Evolutionary conservation across 1,140 invertebrate genomes (phyloP), one percentile per base, ranked within the genome.

Genomic region (Acyrthosiphon pisum): DNA sequence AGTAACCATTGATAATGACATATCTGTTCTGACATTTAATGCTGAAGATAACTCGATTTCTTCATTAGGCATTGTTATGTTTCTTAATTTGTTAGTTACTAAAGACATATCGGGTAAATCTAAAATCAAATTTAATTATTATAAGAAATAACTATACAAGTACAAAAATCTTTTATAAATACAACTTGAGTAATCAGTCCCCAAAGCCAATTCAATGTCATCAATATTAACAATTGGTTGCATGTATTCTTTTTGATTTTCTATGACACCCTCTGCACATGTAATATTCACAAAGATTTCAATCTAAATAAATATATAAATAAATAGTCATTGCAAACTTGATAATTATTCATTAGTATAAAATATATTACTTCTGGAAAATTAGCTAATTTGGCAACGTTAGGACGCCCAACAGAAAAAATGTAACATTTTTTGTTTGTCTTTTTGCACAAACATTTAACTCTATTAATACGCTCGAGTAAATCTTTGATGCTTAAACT

Each of bases 361-460:
- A 30, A n/a, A 46, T 44, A 56, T 26, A 68, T 95, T 95, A 97
- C 97, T 96, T 99, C 98, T 91, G 97, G 96, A 95, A 99, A 98
- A 95, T 99, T 99, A 1, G 98, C 98, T 93, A 99, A 95, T 95
- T 99, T 99, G 2, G 97, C 97, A 83, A 97, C 97, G 96, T 98
- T 99, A 35, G 98, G 97, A 95, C 98, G 98, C 6, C 98, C 98
- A 91, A 99, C 97, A 53, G 97, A 97, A 86, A 99, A 96, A n/a
- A 98, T 97, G 94, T 99, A 99, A 91, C 96, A 97, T 94, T 98
- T 98, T 95, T 98, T 98, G 1, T 97, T 97, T 76, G 97, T 97
- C 76, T 95, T 95, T 94, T 96, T 97, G 2, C 98, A 96, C 53
- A 98, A 95, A 76, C 96, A 95, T 95, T 98, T 98, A 86, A 99